Evolutionary conservation across 2,888 invertebrate genomes (phyloP).

Genomic region (Microdon myrmicae): DNA sequence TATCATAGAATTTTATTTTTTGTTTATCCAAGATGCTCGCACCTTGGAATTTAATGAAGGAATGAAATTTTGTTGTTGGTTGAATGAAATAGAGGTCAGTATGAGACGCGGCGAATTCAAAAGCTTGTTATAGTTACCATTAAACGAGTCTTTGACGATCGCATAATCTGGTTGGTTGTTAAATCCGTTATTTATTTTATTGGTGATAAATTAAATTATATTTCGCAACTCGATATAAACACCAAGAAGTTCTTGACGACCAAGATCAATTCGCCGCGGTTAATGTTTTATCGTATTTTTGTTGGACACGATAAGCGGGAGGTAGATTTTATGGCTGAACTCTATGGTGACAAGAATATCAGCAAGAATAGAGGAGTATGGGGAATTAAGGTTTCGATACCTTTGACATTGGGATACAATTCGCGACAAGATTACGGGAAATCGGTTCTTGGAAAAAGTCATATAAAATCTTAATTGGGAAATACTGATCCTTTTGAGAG

Average conservation of each 20-base stretch:
- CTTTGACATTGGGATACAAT: neutral
- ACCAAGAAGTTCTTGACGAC: neutral
- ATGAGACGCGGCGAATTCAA: slow-evolving; percentile 28
- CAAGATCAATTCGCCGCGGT: slow-evolving; percentile 36
- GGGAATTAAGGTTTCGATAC: too few relatives aligned
- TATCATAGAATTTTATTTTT: slow-evolving; percentile 42
- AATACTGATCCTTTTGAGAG: too few relatives aligned
- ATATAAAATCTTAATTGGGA: too few relatives aligned
- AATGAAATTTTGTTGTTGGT: too few relatives aligned
- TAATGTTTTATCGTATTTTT: slow-evolving; percentile 28
- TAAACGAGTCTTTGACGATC: slow-evolving; percentile 28
- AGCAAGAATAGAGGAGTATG: too few relatives aligned
- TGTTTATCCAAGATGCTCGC: slow-evolving; percentile 37
- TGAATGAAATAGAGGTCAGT: too few relatives aligned
- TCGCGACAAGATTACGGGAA: neutral
- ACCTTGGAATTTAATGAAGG: too few relatives aligned
- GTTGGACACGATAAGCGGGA: slow-evolving; percentile 3
- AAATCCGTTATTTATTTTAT: slow-evolving; percentile 38
- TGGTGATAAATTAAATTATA: slow-evolving; percentile 36
- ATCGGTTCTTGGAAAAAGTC: slow-evolving; percentile 18
- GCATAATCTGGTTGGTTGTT: slow-evolving; percentile 25
- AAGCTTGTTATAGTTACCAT: slow-evolving; percentile 36
- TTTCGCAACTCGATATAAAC: slow-evolving; percentile 14
- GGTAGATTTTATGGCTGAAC: slow-evolving; percentile 14
- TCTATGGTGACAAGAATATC: too few relatives aligned